These are phyloP conservation scores for Drosophila affinis DNA, from an alignment of 2,888 invertebrate species.

Conservation along the genomic window DNA sequence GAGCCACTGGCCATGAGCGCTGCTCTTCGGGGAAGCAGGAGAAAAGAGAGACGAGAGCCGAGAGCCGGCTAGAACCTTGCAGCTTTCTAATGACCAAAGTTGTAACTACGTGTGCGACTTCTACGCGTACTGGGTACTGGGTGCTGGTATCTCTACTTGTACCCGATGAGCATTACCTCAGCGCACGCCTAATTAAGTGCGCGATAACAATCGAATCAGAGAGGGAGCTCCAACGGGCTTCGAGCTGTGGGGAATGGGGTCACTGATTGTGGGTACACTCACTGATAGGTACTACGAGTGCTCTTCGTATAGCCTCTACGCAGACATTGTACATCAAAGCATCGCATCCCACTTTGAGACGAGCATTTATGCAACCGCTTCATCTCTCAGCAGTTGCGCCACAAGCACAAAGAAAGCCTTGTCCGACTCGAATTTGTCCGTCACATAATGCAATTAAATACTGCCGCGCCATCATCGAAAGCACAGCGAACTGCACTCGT, in stretches of 20 bases:
- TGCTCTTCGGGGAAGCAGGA: not conserved
- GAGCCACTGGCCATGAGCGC: slow-evolving; percentile 5
- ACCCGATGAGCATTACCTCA: slow-evolving; percentile 50
- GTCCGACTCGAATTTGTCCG: slow-evolving; percentile 54
- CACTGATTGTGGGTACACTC: slow-evolving; percentile 48
- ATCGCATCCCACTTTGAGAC: slow-evolving; percentile 16
- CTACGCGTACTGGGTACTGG: not conserved
- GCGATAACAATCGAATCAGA: slow-evolving; percentile 56
- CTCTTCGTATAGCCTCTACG: not conserved
- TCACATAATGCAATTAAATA: slow-evolving; percentile 65
- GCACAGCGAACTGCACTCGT: slow-evolving; percentile 67
- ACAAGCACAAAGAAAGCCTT: slow-evolving; percentile 55
- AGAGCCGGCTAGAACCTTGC: slow-evolving; percentile 15
- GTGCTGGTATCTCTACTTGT: slow-evolving; percentile 12
- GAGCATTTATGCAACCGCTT: slow-evolving; percentile 44
- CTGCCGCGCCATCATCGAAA: not conserved
- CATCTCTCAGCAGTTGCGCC: slow-evolving; percentile 47
- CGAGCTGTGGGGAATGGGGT: slow-evolving; percentile 53
- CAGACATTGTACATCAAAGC: not conserved
- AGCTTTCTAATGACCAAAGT: slow-evolving; percentile 72
- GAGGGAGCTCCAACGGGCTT: not conserved
- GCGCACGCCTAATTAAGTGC: slow-evolving; percentile 75
- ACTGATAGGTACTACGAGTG: slow-evolving; percentile 11
- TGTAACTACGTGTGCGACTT: slow-evolving; percentile 32
- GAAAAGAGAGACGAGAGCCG: not conserved